Percentiles rank a stretch among this genome's conserved stretches.
Evolutionary conservation across 2,888 invertebrate species (phyloP).

Genomic region (Blastobasis adustella): DNA sequence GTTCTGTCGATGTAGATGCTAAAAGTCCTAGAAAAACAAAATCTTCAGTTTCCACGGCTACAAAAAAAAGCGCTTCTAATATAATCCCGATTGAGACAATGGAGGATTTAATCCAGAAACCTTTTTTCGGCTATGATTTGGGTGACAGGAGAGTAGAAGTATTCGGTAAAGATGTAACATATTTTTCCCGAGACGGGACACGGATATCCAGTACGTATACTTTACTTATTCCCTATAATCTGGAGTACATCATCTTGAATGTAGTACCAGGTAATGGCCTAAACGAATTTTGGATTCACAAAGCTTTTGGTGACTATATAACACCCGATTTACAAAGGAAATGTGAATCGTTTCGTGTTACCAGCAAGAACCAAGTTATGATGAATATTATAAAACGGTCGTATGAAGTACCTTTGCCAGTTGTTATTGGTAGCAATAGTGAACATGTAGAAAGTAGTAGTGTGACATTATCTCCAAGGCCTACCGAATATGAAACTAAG

Average conservation of each 20-base stretch:
- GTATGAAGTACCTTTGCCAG: slow-evolving; percentile 24
- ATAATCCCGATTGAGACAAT: slow-evolving; percentile 16
- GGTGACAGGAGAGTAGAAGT: slow-evolving; percentile 59
- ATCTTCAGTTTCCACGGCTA: slow-evolving; percentile 23
- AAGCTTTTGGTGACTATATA: slow-evolving; percentile 37
- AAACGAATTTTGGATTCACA: slow-evolving; percentile 59
- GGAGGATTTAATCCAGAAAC: slow-evolving; percentile 25
- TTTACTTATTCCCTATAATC: slow-evolving; percentile 50
- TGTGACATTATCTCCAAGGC: background rate
- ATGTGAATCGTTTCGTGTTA: slow-evolving; percentile 55
- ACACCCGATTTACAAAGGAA: slow-evolving; percentile 26
- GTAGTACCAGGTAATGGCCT: slow-evolving; percentile 42
- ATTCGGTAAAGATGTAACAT: slow-evolving; percentile 55
- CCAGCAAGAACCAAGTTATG: slow-evolving; percentile 43
- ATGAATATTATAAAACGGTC: slow-evolving; percentile 50
- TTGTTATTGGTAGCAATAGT: slow-evolving; percentile 10
- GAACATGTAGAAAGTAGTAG: slow-evolving; percentile 22
- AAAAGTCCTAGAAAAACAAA: slow-evolving; percentile 42
- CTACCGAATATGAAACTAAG: slow-evolving; percentile 21
- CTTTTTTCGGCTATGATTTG: slow-evolving; percentile 55
- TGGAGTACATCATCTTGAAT: slow-evolving; percentile 47
- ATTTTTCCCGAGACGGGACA: slow-evolving; percentile 58
- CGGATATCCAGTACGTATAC: slow-evolving; percentile 42
- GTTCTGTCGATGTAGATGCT: slow-evolving; percentile 26
- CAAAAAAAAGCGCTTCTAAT: slow-evolving; percentile 21